A percentile compares a stretch with the other conserved stretches of the same genome.
Conservation (phyloP, 2,888 invertebrate species). For the Drosophila nigricruria region DNA sequence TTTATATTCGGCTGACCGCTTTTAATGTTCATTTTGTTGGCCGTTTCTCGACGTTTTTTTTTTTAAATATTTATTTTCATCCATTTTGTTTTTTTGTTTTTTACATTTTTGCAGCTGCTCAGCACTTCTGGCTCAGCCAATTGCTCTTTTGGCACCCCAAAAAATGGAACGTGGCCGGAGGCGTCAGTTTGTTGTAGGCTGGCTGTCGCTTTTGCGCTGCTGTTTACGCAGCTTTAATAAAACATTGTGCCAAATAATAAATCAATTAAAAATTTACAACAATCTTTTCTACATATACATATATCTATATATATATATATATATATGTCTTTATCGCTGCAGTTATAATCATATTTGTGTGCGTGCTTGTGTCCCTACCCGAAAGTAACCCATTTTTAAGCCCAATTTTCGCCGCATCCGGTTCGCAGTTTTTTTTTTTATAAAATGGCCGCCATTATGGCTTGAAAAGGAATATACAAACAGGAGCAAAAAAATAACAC, state of each 20-base stretch:
- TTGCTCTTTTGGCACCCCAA: conserved; percentile 37
- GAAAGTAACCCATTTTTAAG: conserved; percentile 35
- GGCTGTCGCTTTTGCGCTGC: conserved; percentile 17
- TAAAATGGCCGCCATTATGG: conserved; percentile 50
- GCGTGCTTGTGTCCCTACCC: not conserved
- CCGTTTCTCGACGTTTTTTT: not conserved
- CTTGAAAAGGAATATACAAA: conserved; percentile 20
- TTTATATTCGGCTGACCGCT: conserved; percentile 40
- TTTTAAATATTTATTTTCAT: conserved; percentile 26
- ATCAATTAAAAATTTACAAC: conserved; percentile 70
- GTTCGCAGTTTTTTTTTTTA: conserved; percentile 15
- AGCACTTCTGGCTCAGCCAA: conserved; percentile 15
- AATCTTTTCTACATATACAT: conserved; percentile 8
- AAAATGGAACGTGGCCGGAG: conserved; percentile 10
- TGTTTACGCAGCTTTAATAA: conserved; percentile 66
- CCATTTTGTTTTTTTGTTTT: conserved; percentile 22
- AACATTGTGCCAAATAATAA: conserved; percentile 65
- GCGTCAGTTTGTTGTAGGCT: conserved; percentile 6
- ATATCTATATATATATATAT: not conserved
- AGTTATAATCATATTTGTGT: conserved; percentile 26
- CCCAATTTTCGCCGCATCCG: conserved; percentile 41
- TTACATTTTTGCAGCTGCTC: conserved; percentile 11
- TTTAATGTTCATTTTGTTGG: conserved; percentile 57
- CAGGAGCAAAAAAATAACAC: conserved; percentile 11
- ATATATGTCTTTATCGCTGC: conserved; percentile 11